Base-by-base conservation (phyloP, 2,888 invertebrate species). In the Drosophila birchii region DNA sequence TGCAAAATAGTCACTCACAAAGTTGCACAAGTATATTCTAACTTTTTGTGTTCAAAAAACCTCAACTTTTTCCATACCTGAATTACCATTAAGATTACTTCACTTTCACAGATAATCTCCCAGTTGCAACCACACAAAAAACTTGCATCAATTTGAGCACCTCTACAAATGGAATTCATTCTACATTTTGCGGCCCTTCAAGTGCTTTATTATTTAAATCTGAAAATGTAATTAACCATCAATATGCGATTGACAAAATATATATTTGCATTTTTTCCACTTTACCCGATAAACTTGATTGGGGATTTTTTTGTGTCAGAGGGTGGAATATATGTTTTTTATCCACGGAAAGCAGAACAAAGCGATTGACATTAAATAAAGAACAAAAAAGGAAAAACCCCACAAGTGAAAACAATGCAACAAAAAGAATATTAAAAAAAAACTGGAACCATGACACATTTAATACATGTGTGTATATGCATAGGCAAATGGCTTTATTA, bases 401-500 rank as follows among this genome's bases (percentile, higher is more conserved):
- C 14, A 2, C 44, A 23, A 64, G 64, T 16, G 20, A 32, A 32
- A 49, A 32, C 20, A 34, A 20, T 5, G 9, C 20, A 47, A 60
- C 16, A 9, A 20, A 59, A 34, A 34, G 8, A 18, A 61, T 38
- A 54, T 23, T 34, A 26, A 59, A 26, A 59, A 59, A 59, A 59
- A 59, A 26, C 11, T 36, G 64, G 64, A 11, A n/a, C 41, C 51
- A 38, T 51, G 64, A 66, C 64, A 66, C 64, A 38, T 51, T 66
- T 67, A 57, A 57, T 49, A 71, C 47, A n/a, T 60, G 51, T 60
- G 51, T 78, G 80, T 81, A 71, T 76, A 74, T 79, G 79, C 85
- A 87, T 81, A 81, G 74, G 75, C 72, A 75, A 89, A 84, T 89
- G 88, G 77, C 75, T 77, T 56, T 76, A 89, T 87, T 81, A 89